Base-by-base conservation (phyloP, 2,888 invertebrate species). In the Caenorhabditis becei region DNA sequence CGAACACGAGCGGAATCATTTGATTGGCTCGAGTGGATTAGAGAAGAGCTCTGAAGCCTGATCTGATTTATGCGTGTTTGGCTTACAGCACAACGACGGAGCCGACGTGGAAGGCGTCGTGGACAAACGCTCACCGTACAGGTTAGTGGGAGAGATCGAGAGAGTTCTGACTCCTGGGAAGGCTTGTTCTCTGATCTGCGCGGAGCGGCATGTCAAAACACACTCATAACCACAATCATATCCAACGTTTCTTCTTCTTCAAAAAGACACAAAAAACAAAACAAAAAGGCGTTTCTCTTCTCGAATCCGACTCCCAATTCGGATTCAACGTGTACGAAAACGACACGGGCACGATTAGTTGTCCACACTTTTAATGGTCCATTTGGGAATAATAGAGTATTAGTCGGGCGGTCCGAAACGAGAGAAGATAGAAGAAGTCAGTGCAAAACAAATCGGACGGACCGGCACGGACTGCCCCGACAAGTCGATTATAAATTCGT, bases 81-180 rank as follows among this genome's bases (percentile, higher is more conserved):
- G 4, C 32, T 70, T 72, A 26, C 65, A 74, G 74, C 65, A 65
- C 32, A 53, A 35, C 37, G 63, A 63, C 41, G 74, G 65, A n/a
- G 63, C 65, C 53, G 74, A 74, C 5, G 67, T 67, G 66, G 61
- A 59, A 66, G 66, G 71, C 61, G 11, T 59, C 61, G 66, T 78
- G 23, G 74, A 67, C 71, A 80, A 80, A 67, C 61, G 80, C 71
- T 75, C 77, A 56, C 77, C 80, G 47, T 80, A 77, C 66, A 80
- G 80, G 80, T 80, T 59, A 28, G 74, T 74, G n/a, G 10, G 7
- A n/a, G 47, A 18, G 18, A 32, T 24, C n/a, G 37, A 59, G 49
- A 59, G 59, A 35, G 56, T 37, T 20, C 23, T 44, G 20, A 10
- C 32, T 32, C 10, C 32, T 32, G 5, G 10, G 32, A 32, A 32